Conservation (phyloP, 1,140 invertebrate genomes). For the Drosophila tsacasi region DNA sequence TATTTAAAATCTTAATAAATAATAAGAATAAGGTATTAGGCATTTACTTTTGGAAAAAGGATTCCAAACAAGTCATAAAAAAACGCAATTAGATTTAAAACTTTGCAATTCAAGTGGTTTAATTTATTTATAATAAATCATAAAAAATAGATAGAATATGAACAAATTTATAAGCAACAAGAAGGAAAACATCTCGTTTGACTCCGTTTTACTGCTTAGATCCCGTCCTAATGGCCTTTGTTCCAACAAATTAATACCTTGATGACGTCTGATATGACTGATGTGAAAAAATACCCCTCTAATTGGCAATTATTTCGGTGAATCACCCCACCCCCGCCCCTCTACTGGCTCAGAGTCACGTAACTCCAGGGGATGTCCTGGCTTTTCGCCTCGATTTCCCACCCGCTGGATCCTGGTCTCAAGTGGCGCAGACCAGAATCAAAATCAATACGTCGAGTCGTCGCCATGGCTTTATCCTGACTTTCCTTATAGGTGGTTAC, state of each 20-base stretch:
- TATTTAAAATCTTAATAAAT: too few species aligned
- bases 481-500: constrained; percentile 37
- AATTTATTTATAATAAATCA: too few species aligned
- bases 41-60: too few species aligned
- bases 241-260: background rate
- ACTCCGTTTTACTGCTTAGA: background rate
- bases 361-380: constrained; percentile 3
- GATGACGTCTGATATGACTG: constrained; percentile 3
- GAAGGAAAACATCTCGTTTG: background rate
- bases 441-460: constrained; percentile 77
- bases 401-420: constrained; percentile 12
- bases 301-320: constrained; percentile 42
- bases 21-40: too few species aligned
- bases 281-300: constrained; percentile 14
- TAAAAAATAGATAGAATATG: background rate
- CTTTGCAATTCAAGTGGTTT: too few species aligned
- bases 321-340: background rate
- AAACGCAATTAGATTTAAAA: too few species aligned
- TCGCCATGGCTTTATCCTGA: constrained; percentile 52
- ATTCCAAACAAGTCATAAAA: too few species aligned
- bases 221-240: background rate
- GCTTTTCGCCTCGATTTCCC: constrained; percentile 9
- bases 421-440: constrained; percentile 36
- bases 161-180: too few species aligned
- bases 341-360: constrained; percentile 10